Conservation (phyloP, 2,888 invertebrate genomes). For the Chydorus sphaericus region DNA sequence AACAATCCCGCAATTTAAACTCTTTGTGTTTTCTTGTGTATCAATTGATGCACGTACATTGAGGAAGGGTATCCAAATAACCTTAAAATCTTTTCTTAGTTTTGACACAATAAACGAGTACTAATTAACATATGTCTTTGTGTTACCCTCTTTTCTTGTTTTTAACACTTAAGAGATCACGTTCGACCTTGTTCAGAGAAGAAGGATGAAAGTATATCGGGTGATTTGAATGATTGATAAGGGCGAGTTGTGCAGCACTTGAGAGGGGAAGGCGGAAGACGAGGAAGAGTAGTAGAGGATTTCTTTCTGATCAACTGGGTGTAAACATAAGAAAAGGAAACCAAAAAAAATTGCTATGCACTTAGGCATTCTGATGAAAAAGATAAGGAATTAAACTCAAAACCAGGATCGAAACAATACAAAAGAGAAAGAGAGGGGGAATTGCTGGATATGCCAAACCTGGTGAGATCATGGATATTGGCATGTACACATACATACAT, state of each 20-base stretch:
- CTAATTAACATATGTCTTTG: not conserved
- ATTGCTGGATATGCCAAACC: not conserved
- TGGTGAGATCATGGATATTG: conserved; percentile 3
- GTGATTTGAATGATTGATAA: not conserved
- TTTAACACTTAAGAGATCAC: not conserved
- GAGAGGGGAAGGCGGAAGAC: conserved; percentile 1
- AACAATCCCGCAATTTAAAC: not conserved
- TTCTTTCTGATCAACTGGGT: not conserved
- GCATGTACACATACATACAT: not conserved
- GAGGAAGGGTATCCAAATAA: conserved; percentile 1
- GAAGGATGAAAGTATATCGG: conserved; percentile 4
- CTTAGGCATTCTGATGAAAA: conserved; percentile 2
- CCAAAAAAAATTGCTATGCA: not conserved
- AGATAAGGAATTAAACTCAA: not conserved
- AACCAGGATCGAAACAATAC: not conserved
- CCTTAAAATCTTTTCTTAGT: conserved; percentile 1
- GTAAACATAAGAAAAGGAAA: not conserved
- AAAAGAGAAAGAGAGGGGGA: not conserved
- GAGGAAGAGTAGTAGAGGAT: not conserved
- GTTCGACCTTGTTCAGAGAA: conserved; percentile 4
- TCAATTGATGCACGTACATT: too few relatives aligned
- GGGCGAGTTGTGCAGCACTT: conserved; percentile 7
- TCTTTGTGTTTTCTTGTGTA: too few relatives aligned
- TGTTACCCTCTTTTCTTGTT: not conserved
- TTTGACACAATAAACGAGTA: not conserved